These are phyloP conservation scores for Acanthopagrus latus DNA, from an alignment of 2,797 vertebrate species.

Conservation along the genomic window DNA sequence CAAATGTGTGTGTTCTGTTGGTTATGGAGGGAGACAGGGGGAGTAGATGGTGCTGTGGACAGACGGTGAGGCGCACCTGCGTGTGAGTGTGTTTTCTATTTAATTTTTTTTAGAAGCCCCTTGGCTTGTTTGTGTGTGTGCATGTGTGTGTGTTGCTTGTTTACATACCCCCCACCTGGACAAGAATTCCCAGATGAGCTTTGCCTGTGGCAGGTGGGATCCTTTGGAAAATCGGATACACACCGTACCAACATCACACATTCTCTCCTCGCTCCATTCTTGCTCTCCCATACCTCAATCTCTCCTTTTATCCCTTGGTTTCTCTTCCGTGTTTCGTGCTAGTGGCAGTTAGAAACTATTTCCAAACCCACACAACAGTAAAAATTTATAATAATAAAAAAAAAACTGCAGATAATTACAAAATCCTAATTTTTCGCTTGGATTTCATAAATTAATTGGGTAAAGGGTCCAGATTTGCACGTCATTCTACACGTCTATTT, in stretches of 20 bases:
- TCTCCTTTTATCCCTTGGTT: conserved; percentile 3
- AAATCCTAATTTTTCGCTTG: conserved; percentile 52
- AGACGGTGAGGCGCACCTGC: conserved; percentile 68
- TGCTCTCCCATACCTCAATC: conserved; percentile 4
- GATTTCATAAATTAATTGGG: conserved; percentile 64
- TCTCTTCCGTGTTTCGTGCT: conserved; percentile 21
- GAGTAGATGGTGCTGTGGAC: conserved; percentile 35
- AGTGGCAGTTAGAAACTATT: conserved; percentile 27
- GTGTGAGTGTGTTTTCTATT: conserved; percentile 40
- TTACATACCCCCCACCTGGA: conserved; percentile 73
- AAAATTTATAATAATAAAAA: conserved; percentile 20
- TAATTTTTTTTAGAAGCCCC: conserved; percentile 21
- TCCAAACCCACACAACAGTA: conserved; percentile 18
- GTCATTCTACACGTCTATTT: conserved; percentile 63
- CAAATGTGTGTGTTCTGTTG: conserved; percentile 42
- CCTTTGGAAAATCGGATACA: conserved; percentile 62
- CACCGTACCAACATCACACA: conserved; percentile 52
- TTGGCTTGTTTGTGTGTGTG: conserved; percentile 54
- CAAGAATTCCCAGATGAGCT: conserved; percentile 75
- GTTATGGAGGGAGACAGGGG: conserved; percentile 38
- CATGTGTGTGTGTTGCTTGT: conserved; percentile 60
- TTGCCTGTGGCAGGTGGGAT: conserved; percentile 74
- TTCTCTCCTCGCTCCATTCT: conserved; percentile 25
- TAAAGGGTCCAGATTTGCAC: conserved; percentile 62
- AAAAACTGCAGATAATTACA: conserved; percentile 50